Percentiles rank a stretch among this genome's conserved stretches.
phyloP scores from a whole-genome alignment of 2,888 invertebrate genomes.

The Eledone cirrhosa region DNA sequence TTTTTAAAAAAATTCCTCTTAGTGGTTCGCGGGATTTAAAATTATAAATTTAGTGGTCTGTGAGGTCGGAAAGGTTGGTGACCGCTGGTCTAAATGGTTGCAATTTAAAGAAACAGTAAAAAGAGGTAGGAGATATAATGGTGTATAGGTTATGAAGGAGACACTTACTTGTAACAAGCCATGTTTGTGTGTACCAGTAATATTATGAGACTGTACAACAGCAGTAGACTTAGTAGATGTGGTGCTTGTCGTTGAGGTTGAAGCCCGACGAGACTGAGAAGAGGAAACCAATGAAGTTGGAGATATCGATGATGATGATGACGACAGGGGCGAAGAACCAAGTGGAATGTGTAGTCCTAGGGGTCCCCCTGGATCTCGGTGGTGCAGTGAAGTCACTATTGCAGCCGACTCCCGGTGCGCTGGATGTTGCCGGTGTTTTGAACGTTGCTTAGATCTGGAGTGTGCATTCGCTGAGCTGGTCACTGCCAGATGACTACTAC shows the following conservation, averaged over 20 bases:
- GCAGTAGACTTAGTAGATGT: background rate
- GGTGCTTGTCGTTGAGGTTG: background rate
- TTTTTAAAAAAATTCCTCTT: too few species aligned
- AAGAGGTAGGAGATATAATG: too few species aligned
- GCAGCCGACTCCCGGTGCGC: background rate
- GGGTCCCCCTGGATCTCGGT: slow-evolving; percentile 9
- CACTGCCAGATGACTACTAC: slow-evolving; percentile 1
- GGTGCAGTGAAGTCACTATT: slow-evolving; percentile 5
- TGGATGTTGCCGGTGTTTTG: background rate
- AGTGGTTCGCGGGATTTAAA: too few species aligned
- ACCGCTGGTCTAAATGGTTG: too few species aligned
- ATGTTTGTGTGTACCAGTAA: too few species aligned
- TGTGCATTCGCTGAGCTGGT: slow-evolving; percentile 4
- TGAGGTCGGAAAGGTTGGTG: too few species aligned
- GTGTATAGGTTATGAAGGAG: too few species aligned
- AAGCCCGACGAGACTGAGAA: slow-evolving; percentile 1
- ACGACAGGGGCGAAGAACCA: background rate
- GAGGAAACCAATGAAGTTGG: background rate
- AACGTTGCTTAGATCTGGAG: background rate
- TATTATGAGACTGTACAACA: too few species aligned
- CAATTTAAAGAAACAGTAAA: too few species aligned
- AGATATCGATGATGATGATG: background rate
- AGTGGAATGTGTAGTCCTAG: background rate
- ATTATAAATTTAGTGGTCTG: too few species aligned
- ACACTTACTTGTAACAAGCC: too few species aligned